phyloP scores from a whole-genome alignment of 2,888 invertebrate genomes.

The Xestobium rufovillosum region DNA sequence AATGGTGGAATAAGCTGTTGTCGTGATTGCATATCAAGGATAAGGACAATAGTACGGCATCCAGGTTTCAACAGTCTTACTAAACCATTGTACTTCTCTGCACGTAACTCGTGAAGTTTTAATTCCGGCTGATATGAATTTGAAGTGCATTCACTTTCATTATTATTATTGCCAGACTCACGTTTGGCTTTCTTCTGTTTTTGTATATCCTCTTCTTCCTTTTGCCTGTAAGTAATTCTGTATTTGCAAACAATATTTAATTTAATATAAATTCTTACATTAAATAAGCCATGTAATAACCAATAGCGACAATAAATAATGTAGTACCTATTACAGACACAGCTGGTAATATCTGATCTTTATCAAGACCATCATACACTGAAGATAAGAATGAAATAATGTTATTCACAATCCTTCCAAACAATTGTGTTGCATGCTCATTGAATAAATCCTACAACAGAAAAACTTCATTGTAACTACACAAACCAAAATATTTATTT shows the following conservation, averaged over 20 bases:
- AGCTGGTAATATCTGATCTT: constrained; percentile 72
- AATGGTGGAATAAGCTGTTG: constrained; percentile 82
- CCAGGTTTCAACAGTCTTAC: constrained; percentile 90
- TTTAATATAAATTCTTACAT: constrained; percentile 47
- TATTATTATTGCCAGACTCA: constrained; percentile 40
- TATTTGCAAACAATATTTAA: constrained; percentile 3
- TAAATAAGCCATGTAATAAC: constrained; percentile 79
- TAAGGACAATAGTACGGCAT: constrained; percentile 83
- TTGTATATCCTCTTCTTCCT: constrained; percentile 54
- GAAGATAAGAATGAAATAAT: constrained; percentile 63
- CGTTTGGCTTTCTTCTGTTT: constrained; percentile 41
- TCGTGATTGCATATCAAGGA: constrained; percentile 84
- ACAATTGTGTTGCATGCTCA: constrained; percentile 67
- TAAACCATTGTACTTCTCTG: constrained; percentile 92
- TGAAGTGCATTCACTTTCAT: constrained; percentile 29
- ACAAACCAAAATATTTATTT: too few species aligned
- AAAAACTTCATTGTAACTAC: too few species aligned
- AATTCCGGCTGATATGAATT: constrained; percentile 55
- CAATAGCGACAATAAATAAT: constrained; percentile 67
- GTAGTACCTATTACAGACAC: constrained; percentile 72
- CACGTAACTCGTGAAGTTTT: constrained; percentile 82
- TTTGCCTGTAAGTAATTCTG: constrained; percentile 39
- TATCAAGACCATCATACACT: constrained; percentile 62
- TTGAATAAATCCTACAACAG: constrained; percentile 66
- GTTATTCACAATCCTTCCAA: constrained; percentile 60